phyloP scores from a whole-genome alignment of 1,140 invertebrate genomes.

The Trinorchestia longiramus region DNA sequence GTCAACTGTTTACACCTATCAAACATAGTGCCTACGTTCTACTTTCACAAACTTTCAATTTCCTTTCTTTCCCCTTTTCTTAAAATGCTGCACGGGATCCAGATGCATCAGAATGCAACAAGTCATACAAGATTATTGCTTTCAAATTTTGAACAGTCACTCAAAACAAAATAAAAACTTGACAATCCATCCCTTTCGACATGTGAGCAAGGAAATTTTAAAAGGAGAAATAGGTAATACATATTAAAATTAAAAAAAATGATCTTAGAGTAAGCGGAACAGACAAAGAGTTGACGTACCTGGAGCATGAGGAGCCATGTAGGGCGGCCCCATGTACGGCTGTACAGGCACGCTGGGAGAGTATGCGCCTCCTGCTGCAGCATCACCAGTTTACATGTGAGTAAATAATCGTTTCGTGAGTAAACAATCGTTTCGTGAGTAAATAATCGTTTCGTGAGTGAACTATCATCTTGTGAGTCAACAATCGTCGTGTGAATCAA shows the following conservation, averaged over 20 bases:
- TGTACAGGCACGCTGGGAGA: not conserved
- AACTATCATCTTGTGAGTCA: no score
- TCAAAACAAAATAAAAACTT: not conserved
- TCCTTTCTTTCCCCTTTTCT: not conserved
- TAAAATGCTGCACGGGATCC: not conserved
- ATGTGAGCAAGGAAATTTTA: not conserved
- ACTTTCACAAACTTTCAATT: not conserved
- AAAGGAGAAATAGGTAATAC: not conserved
- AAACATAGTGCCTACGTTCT: not conserved
- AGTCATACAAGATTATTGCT: not conserved
- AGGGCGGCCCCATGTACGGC: not conserved
- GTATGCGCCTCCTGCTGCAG: not conserved
- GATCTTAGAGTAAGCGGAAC: not conserved
- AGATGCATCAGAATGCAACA: not conserved
- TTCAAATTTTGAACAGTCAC: not conserved
- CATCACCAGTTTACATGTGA: not conserved
- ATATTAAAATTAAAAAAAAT: not conserved
- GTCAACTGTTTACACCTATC: not conserved
- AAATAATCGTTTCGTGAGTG: no score
- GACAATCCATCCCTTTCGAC: not conserved
- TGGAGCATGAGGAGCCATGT: slow-evolving; percentile 21
- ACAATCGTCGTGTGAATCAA: no score
- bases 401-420: no score
- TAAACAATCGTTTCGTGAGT: no score
- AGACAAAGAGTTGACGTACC: not conserved